These are phyloP conservation scores for Drosophila infuscata DNA, from an alignment of 2,888 invertebrate species.

Conservation along the genomic window DNA sequence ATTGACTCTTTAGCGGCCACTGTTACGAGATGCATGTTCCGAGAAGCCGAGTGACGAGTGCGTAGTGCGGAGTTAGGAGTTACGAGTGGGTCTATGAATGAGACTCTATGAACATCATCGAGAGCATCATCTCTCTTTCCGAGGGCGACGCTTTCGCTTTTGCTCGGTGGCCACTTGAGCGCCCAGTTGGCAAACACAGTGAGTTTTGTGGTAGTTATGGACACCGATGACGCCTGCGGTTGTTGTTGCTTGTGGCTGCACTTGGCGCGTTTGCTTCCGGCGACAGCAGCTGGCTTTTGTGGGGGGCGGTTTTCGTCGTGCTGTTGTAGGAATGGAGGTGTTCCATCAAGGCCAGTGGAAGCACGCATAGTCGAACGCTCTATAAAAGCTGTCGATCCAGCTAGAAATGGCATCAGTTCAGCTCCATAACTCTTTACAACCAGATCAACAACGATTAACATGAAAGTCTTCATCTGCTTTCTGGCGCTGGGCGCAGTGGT, in stretches of 20 bases:
- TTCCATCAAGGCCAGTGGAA: conserved; percentile 48
- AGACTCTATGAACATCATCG: conserved; percentile 9
- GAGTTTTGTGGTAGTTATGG: not conserved
- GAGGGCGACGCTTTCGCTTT: conserved; percentile 58
- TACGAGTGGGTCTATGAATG: conserved; percentile 26
- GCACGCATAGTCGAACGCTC: conserved; percentile 34
- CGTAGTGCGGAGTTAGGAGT: not conserved
- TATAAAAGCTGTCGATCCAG: conserved; percentile 63
- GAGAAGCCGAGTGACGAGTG: conserved; percentile 23
- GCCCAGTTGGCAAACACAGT: conserved; percentile 18
- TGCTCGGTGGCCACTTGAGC: conserved; percentile 55
- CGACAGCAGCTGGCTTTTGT: conserved; percentile 21
- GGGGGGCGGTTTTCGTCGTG: conserved; percentile 30
- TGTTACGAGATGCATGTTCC: conserved; percentile 21
- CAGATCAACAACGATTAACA: conserved; percentile 55
- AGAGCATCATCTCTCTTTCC: conserved; percentile 19
- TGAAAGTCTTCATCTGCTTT: conserved; percentile 71
- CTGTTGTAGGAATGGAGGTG: conserved; percentile 39
- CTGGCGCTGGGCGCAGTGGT: conserved; percentile 63
- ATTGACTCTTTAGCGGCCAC: conserved; percentile 32
- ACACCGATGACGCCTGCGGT: conserved; percentile 14
- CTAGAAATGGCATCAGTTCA: conserved; percentile 62
- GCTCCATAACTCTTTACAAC: conserved; percentile 53
- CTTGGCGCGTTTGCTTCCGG: conserved; percentile 51
- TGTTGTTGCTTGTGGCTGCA: conserved; percentile 25